Conservation (phyloP, 2,797 vertebrate species). For the Odontamblyopus rebecca region DNA sequence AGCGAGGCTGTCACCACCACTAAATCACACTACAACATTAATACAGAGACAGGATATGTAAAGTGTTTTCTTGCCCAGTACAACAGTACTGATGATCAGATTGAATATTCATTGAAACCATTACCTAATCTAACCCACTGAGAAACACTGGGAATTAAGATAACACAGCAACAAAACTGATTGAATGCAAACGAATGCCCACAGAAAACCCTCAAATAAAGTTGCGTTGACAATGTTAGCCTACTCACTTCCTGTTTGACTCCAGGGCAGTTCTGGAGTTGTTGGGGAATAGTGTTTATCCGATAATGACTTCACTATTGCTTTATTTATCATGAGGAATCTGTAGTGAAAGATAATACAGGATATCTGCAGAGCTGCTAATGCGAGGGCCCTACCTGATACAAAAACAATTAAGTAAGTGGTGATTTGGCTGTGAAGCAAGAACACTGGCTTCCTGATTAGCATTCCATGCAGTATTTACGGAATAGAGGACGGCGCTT, state of each 20-base stretch:
- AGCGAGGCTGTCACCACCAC: no score
- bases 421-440: neutral
- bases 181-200: no score
- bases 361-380: neutral
- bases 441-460: constrained; percentile 2
- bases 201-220: neutral
- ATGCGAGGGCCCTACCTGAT: neutral
- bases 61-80: no score
- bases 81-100: no score
- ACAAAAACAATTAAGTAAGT: constrained; percentile 6
- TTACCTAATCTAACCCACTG: no score
- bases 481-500: neutral
- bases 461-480: neutral
- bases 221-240: neutral
- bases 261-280: neutral
- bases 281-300: neutral
- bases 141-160: no score
- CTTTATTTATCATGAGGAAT: neutral
- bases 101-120: no score
- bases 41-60: no score
- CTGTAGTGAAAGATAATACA: neutral
- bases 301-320: neutral
- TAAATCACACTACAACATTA: no score
- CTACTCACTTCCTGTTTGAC: neutral
- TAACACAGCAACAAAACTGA: no score